phyloP scores from a whole-genome alignment of 2,888 invertebrate species.

The Autographa pulchrina region DNA sequence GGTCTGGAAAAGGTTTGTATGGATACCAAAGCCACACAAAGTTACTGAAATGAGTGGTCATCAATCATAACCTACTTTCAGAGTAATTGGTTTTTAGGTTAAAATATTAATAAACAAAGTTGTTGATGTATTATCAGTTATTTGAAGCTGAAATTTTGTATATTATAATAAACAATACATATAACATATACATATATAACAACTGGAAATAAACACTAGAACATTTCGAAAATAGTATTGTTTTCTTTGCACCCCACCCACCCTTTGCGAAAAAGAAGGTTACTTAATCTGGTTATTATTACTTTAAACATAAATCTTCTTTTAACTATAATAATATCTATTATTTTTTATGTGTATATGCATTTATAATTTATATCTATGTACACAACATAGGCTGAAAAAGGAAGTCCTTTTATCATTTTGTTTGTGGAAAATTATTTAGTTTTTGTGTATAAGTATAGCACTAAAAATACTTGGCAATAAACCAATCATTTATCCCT shows the following conservation, averaged over 20 bases:
- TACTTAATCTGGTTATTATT: background rate
- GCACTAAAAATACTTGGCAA: slow-evolving; percentile 10
- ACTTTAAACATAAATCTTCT: background rate
- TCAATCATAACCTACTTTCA: background rate
- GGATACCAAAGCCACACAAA: background rate
- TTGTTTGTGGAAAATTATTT: slow-evolving; percentile 16
- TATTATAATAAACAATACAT: too few species aligned
- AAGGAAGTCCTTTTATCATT: slow-evolving; percentile 11
- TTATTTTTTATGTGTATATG: too few species aligned
- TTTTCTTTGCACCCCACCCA: background rate
- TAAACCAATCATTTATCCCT: slow-evolving; percentile 18
- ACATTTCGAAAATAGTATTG: background rate
- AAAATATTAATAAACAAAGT: too few species aligned
- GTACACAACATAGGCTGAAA: too few species aligned
- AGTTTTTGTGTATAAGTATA: background rate
- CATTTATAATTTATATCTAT: too few species aligned
- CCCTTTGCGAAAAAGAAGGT: background rate
- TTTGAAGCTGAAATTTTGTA: too few species aligned
- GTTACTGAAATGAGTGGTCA: background rate
- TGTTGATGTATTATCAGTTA: too few species aligned
- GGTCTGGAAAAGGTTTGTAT: background rate
- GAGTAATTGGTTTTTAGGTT: background rate
- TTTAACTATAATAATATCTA: too few species aligned
- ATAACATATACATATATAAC: too few species aligned
- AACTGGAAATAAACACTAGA: background rate